Percentiles rank a stretch among this genome's conserved stretches.
These are phyloP conservation scores for Kryptolebias ocellatus DNA, from an alignment of 2,797 vertebrate species.

Conservation along the genomic window DNA sequence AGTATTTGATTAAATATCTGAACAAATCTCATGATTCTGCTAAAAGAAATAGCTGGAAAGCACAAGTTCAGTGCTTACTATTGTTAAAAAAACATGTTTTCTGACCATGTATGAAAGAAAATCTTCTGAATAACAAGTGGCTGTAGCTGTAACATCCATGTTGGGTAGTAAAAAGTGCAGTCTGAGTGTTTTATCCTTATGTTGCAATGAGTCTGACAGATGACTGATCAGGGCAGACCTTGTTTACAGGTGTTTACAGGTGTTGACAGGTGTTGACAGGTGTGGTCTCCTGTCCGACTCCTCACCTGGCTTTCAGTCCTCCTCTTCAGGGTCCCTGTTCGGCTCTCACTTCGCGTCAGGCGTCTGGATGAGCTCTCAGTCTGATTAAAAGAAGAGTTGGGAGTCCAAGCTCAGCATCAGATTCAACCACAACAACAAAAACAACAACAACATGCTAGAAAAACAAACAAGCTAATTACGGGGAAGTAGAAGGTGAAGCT, in stretches of 20 bases:
- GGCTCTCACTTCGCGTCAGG: constrained; percentile 78
- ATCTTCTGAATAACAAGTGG: background rate
- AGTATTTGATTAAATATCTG: too few species aligned
- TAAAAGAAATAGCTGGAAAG: too few species aligned
- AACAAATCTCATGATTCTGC: too few species aligned
- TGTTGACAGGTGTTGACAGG: background rate
- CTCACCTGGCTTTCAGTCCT: constrained; percentile 76
- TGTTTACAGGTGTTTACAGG: background rate
- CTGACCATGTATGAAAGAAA: too few species aligned
- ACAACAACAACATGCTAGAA: constrained; percentile 2
- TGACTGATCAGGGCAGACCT: background rate
- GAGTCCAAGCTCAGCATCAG: constrained; percentile 6
- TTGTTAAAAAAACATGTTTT: too few species aligned
- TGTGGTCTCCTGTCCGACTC: background rate
- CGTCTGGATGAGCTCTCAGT: constrained; percentile 76
- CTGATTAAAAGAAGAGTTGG: constrained; percentile 47
- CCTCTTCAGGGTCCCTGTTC: constrained; percentile 73
- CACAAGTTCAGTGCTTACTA: too few species aligned
- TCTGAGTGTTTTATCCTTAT: background rate
- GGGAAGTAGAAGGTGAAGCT: constrained; percentile 31
- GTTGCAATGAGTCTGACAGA: background rate
- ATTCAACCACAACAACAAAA: background rate
- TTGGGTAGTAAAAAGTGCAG: background rate
- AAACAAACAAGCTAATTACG: background rate
- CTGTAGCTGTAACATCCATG: background rate